Evolutionary conservation across 1,140 invertebrate species (phyloP).

Genomic region (Rhynchophorus ferrugineus): DNA sequence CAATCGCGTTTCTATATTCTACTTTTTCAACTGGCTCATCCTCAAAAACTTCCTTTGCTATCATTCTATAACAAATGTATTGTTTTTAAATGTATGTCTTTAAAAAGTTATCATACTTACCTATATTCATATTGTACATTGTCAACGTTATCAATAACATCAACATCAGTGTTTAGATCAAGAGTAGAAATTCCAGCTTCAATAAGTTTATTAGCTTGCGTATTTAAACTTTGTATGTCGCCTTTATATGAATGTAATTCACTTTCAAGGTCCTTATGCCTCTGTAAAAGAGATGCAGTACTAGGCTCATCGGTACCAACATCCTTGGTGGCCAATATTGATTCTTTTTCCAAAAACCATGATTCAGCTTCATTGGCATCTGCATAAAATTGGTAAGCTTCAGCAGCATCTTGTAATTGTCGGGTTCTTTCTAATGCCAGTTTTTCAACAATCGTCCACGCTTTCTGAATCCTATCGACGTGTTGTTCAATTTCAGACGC

Average conservation of each 20-base stretch:
- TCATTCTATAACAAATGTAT: constrained; percentile 42
- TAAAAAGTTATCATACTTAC: no score
- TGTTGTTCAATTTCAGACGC: constrained; percentile 68
- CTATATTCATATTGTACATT: constrained; percentile 34
- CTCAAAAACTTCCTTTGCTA: constrained; percentile 85
- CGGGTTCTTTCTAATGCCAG: constrained; percentile 74
- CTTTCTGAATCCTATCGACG: constrained; percentile 71
- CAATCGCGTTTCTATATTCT: constrained; percentile 74
- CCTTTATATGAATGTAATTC: constrained; percentile 86
- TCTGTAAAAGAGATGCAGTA: constrained; percentile 74
- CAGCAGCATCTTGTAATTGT: constrained; percentile 86
- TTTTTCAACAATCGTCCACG: constrained; percentile 80
- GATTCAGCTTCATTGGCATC: constrained; percentile 97
- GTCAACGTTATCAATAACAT: constrained; percentile 54
- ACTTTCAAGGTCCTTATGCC: constrained; percentile 82
- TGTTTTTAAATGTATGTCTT: neutral
- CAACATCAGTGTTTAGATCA: constrained; percentile 52
- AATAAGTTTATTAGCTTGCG: constrained; percentile 75
- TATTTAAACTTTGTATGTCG: constrained; percentile 81
- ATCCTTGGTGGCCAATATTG: constrained; percentile 79
- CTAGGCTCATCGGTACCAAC: constrained; percentile 84
- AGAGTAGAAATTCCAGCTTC: constrained; percentile 53
- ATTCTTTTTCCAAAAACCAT: constrained; percentile 91
- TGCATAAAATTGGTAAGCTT: constrained; percentile 91
- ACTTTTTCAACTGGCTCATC: constrained; percentile 81